phyloP scores from a whole-genome alignment of 2,113 vertebrate genomes.

The Elephantulus edwardii region DNA sequence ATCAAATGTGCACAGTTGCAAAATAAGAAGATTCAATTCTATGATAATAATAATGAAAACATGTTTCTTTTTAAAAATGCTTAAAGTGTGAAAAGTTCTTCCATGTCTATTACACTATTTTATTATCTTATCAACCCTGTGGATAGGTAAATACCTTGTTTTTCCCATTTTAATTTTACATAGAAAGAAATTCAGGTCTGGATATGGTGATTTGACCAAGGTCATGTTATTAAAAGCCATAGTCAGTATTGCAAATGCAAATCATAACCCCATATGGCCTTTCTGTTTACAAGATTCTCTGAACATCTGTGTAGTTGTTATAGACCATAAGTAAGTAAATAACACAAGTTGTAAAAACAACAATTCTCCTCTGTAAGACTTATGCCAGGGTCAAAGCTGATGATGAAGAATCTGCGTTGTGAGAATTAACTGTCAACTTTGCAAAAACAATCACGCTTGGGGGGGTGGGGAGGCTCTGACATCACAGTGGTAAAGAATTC shows the following conservation, averaged over 20 bases:
- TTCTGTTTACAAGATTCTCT: neutral
- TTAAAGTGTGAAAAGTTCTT: neutral
- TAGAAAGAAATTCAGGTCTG: conserved; percentile 19
- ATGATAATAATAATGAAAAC: neutral
- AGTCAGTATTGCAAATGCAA: neutral
- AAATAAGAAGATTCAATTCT: conserved; percentile 19
- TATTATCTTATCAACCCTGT: neutral
- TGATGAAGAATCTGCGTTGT: neutral
- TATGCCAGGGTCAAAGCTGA: neutral
- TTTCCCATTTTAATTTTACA: conserved; percentile 17
- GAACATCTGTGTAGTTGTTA: neutral
- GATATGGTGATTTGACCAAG: neutral
- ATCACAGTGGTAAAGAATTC: no score
- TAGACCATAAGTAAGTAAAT: neutral
- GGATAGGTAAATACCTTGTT: neutral
- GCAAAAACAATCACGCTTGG: no score
- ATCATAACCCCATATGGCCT: neutral
- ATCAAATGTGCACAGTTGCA: neutral
- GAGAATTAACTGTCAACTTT: neutral
- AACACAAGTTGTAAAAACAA: conserved; percentile 28
- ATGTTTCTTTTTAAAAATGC: neutral
- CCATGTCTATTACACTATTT: neutral
- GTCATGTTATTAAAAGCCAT: neutral
- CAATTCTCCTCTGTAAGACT: neutral
- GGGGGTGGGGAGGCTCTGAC: no score